These are phyloP conservation scores for Malurus cyaneus DNA, from an alignment of 2,113 vertebrate species.

Conservation along the genomic window DNA sequence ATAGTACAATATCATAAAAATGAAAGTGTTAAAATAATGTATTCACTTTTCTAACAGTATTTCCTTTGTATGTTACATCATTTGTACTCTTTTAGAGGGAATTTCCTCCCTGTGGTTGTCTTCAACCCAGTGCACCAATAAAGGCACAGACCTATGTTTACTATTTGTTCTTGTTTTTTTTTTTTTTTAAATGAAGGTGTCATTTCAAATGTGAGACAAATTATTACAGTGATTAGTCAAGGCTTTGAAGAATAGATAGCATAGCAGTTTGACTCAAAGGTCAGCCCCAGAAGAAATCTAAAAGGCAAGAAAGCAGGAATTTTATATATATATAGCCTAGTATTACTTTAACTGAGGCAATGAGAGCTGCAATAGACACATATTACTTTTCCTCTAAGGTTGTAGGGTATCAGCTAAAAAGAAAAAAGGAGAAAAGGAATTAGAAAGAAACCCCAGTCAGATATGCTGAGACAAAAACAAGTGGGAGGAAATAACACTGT, in stretches of 20 bases:
- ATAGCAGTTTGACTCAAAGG: neutral
- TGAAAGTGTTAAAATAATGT: neutral
- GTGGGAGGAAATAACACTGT: constrained; percentile 34
- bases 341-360: neutral
- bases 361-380: neutral
- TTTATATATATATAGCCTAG: neutral
- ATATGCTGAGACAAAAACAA: constrained; percentile 49
- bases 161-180: neutral
- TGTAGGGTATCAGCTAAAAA: neutral
- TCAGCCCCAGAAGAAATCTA: neutral
- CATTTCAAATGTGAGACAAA: neutral
- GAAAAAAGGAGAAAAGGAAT: constrained; percentile 27
- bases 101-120: neutral
- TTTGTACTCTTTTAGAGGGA: neutral
- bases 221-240: neutral
- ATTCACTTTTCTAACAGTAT: neutral
- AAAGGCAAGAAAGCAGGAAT: neutral
- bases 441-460: constrained; percentile 19
- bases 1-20: neutral
- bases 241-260: neutral
- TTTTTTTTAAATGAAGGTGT: neutral
- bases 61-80: neutral
- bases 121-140: neutral
- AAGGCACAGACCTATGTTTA: neutral
- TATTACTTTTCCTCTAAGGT: neutral